A percentile compares a stretch with the other conserved stretches of the same genome.
These are phyloP conservation scores for Tipula confusa DNA, from an alignment of 2,888 invertebrate species.

Conservation along the genomic window DNA sequence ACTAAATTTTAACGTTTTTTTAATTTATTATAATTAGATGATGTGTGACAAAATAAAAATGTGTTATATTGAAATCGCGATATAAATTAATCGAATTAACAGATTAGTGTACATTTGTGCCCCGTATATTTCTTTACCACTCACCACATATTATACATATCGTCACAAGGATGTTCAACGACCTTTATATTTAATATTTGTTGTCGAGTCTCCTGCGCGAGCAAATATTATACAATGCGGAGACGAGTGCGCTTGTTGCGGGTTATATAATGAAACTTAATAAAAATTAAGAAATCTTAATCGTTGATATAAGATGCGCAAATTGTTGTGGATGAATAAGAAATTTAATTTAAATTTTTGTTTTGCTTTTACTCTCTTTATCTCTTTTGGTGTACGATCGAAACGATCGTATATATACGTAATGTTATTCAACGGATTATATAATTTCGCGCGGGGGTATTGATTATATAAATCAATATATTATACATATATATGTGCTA, in stretches of 20 bases:
- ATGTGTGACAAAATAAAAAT: background rate
- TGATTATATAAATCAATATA: too few relatives aligned
- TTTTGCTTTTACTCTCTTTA: background rate
- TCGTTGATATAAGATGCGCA: background rate
- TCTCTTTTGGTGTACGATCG: background rate
- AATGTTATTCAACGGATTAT: background rate
- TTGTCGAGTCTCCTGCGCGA: background rate
- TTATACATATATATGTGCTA: background rate
- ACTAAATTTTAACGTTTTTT: too few relatives aligned
- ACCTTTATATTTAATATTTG: background rate
- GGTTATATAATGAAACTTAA: background rate
- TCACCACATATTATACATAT: too few relatives aligned
- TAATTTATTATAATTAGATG: background rate
- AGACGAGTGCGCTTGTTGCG: too few relatives aligned
- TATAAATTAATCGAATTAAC: background rate
- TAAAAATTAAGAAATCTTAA: background rate
- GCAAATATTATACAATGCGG: background rate
- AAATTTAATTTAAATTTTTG: background rate
- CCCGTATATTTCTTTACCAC: background rate
- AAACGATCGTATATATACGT: background rate
- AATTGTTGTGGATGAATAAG: background rate
- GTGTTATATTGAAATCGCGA: background rate
- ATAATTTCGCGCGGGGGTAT: background rate
- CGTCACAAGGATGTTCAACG: background rate
- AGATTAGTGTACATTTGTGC: background rate